Percentiles rank a stretch among this genome's conserved stretches.
Conservation (phyloP, 2,888 invertebrate species). For the Diarsia mendica region DNA sequence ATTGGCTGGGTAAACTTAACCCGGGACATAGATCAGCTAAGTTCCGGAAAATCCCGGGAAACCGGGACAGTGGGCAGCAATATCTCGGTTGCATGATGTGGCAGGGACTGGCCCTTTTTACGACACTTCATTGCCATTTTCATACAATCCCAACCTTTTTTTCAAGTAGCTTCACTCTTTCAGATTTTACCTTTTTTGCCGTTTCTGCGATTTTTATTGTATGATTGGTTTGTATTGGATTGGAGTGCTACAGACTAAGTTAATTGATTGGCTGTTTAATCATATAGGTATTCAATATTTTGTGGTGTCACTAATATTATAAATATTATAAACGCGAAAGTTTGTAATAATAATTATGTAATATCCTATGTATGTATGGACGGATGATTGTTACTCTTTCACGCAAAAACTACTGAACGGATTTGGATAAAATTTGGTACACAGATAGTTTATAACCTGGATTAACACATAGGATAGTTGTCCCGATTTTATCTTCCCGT, state of each 20-base stretch:
- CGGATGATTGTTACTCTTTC: no score
- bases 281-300: neutral
- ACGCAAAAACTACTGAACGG: no score
- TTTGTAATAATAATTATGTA: no score
- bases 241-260: neutral
- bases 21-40: conserved; percentile 45
- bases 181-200: conserved; percentile 37
- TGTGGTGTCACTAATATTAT: neutral
- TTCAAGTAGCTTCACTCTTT: conserved; percentile 76
- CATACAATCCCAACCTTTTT: conserved; percentile 67
- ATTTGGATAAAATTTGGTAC: no score
- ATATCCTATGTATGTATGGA: no score
- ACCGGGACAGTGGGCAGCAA: conserved; percentile 67
- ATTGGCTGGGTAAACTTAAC: conserved; percentile 12
- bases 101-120: conserved; percentile 71
- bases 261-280: neutral
- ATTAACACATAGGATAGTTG: no score
- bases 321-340: no score
- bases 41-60: conserved; percentile 61
- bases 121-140: conserved; percentile 72
- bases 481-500: no score
- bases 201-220: conserved; percentile 25
- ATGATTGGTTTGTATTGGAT: neutral
- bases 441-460: no score
- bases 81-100: conserved; percentile 52